A percentile compares a stretch with the other conserved stretches of the same genome.
Conservation (phyloP, 2,113 vertebrate species). For the Tringa solitaria region DNA sequence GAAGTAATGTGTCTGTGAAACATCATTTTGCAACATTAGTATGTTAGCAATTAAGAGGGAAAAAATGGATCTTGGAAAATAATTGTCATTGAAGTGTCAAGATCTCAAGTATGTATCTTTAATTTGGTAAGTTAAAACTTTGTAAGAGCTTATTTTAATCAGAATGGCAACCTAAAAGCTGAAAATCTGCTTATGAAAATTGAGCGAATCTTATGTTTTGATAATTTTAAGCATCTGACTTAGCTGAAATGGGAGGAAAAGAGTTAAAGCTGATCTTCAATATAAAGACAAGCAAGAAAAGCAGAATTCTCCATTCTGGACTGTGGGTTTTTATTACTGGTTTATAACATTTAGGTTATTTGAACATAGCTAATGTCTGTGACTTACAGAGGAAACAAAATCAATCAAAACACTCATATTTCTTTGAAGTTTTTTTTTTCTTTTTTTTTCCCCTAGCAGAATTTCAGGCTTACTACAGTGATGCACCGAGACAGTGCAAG, state of each 20-base stretch:
- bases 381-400: slow-evolving; percentile 10
- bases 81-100: slow-evolving; percentile 10
- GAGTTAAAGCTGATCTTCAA: slow-evolving; percentile 1
- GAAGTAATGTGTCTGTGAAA: slow-evolving; percentile 71
- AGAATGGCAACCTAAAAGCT: neutral
- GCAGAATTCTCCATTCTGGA: neutral
- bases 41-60: slow-evolving; percentile 60
- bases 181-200: slow-evolving; percentile 17
- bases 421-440: neutral
- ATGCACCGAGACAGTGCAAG: neutral
- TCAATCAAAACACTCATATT: slow-evolving; percentile 1
- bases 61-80: neutral
- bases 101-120: neutral
- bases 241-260: neutral
- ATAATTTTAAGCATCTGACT: neutral
- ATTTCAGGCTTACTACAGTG: neutral
- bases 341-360: slow-evolving; percentile 27
- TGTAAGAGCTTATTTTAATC: neutral
- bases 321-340: neutral
- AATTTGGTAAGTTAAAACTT: slow-evolving; percentile 29
- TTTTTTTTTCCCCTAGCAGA: neutral
- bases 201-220: neutral
- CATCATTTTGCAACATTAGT: slow-evolving; percentile 69
- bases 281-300: neutral
- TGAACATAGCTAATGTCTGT: neutral